Percentiles rank a stretch among this genome's conserved stretches.
These are phyloP conservation scores for Corvus hawaiiensis DNA, from an alignment of 2,113 vertebrate genomes.

Conservation along the genomic window DNA sequence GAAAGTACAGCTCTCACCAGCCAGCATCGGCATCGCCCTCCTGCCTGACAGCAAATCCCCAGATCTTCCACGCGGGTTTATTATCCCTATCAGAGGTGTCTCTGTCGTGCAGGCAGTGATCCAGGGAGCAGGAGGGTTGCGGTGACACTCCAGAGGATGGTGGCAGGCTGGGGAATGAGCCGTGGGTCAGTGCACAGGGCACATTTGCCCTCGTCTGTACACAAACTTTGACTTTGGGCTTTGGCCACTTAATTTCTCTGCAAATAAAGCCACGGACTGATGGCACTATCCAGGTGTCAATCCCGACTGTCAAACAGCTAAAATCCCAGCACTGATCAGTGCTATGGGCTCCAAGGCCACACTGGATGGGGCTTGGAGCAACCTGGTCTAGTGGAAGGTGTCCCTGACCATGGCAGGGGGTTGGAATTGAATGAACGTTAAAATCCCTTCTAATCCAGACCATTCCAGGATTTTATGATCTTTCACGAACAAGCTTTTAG, in stretches of 20 bases:
- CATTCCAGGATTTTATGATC: neutral
- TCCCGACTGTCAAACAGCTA: neutral
- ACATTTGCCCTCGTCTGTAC: fast-evolving
- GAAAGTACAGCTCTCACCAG: neutral
- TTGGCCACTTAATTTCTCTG: neutral
- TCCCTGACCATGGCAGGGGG: neutral
- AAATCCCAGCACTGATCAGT: neutral
- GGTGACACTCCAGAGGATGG: neutral
- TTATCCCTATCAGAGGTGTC: neutral
- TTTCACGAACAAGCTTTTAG: neutral
- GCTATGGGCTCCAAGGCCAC: neutral
- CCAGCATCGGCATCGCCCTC: neutral
- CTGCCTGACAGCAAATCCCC: neutral
- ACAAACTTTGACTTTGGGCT: neutral
- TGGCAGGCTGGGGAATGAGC: neutral
- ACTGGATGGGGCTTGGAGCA: neutral
- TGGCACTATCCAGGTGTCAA: neutral
- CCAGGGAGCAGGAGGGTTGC: neutral
- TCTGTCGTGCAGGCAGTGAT: neutral
- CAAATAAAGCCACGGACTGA: neutral
- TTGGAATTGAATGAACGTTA: fast-evolving
- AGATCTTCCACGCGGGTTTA: neutral
- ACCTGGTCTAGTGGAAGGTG: neutral
- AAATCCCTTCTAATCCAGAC: neutral
- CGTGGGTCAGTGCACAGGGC: fast-evolving